Evolutionary conservation across 2,888 invertebrate species (phyloP).

Genomic region (Malacosoma neustria): DNA sequence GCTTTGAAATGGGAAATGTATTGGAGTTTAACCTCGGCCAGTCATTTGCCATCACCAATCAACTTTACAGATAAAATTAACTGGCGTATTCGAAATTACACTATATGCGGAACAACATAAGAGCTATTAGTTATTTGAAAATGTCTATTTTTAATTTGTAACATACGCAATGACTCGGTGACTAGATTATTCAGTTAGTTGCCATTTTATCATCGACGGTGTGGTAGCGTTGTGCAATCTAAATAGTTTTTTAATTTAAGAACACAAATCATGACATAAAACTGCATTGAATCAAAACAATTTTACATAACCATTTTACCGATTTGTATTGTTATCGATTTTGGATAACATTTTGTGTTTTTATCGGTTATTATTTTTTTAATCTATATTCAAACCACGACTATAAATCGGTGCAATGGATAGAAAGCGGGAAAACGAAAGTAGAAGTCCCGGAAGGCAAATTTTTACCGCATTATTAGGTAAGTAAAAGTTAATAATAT

Average conservation of each 20-base stretch:
- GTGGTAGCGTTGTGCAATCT: background rate
- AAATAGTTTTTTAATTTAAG: background rate
- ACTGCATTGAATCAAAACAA: background rate
- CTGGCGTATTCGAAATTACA: too few relatives aligned
- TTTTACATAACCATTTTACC: background rate
- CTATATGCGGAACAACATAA: too few relatives aligned
- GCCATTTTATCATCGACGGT: background rate
- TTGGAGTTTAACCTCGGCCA: background rate
- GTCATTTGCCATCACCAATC: background rate
- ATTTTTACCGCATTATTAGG: constrained; percentile 46
- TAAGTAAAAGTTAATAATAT: constrained; percentile 19
- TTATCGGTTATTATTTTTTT: constrained; percentile 15
- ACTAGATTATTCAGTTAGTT: too few relatives aligned
- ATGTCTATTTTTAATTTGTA: too few relatives aligned
- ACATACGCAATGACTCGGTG: too few relatives aligned
- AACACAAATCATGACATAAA: background rate
- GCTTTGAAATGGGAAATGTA: background rate
- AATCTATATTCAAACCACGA: constrained; percentile 12
- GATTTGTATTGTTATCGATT: background rate
- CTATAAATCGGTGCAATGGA: constrained; percentile 24
- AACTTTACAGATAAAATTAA: too few relatives aligned
- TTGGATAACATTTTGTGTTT: background rate
- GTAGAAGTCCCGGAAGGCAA: constrained; percentile 29
- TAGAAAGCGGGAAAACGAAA: constrained; percentile 17
- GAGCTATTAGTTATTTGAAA: too few relatives aligned